A percentile compares a stretch with the other conserved stretches of the same genome.
Evolutionary conservation across 2,113 vertebrate genomes (phyloP).

Genomic region (Otus sunia): DNA sequence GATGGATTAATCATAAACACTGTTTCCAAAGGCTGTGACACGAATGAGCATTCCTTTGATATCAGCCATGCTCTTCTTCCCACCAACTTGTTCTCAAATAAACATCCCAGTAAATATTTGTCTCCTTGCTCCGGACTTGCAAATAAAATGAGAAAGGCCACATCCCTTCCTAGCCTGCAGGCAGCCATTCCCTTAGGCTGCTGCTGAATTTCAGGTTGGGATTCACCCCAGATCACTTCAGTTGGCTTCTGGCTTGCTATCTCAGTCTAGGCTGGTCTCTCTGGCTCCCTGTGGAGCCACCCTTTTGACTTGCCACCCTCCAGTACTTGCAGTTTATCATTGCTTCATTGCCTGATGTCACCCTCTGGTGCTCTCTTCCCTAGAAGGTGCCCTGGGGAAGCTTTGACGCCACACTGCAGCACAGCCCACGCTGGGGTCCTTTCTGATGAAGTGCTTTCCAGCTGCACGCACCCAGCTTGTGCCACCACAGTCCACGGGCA

Average conservation of each 20-base stretch:
- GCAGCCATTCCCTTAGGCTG: neutral
- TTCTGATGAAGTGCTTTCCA: neutral
- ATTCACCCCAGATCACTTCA: neutral
- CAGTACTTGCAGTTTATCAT: neutral
- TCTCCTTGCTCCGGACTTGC: neutral
- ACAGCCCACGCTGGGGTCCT: neutral
- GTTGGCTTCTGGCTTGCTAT: neutral
- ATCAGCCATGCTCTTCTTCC: conserved; percentile 47
- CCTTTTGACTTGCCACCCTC: neutral
- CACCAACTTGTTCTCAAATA: conserved; percentile 61
- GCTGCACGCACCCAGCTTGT: neutral
- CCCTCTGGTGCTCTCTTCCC: neutral
- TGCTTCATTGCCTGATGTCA: neutral
- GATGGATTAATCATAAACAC: conserved; percentile 41
- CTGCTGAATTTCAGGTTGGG: neutral
- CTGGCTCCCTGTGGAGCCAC: neutral
- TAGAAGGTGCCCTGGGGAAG: neutral
- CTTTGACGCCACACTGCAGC: neutral
- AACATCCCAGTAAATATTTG: conserved; percentile 61
- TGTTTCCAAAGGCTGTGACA: conserved; percentile 40
- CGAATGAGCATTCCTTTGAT: conserved; percentile 56
- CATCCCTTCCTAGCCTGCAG: neutral
- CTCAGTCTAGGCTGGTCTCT: neutral
- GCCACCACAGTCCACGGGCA: neutral
- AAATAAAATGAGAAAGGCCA: neutral